phyloP scores from a whole-genome alignment of 2,888 invertebrate species.

The Gastrophysa polygoni region DNA sequence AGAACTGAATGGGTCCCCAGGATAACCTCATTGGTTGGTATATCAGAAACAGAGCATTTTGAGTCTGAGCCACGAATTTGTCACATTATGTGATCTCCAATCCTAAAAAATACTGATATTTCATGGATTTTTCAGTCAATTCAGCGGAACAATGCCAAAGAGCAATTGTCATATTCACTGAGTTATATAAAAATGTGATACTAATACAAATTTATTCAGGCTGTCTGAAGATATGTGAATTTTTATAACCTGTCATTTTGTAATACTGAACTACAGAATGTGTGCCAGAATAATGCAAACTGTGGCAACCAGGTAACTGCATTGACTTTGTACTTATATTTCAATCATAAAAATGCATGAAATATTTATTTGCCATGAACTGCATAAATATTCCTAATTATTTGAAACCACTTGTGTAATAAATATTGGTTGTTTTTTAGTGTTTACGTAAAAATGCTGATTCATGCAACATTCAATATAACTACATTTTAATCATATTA shows the following conservation, averaged over 20 bases:
- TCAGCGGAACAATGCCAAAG: not conserved
- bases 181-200: not conserved
- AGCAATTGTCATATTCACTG: not conserved
- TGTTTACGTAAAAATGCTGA: too few relatives aligned
- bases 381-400: constrained; percentile 1
- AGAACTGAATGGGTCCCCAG: too few relatives aligned
- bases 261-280: too few relatives aligned
- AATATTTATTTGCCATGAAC: not conserved
- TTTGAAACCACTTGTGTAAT: constrained; percentile 17
- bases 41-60: too few relatives aligned
- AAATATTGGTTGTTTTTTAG: constrained; percentile 26
- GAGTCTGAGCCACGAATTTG: too few relatives aligned
- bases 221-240: not conserved
- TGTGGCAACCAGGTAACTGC: too few relatives aligned
- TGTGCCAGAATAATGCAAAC: too few relatives aligned
- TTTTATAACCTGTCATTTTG: too few relatives aligned
- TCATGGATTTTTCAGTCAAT: not conserved
- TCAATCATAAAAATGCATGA: not conserved
- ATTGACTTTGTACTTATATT: not conserved
- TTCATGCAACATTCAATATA: too few relatives aligned
- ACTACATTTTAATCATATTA: too few relatives aligned
- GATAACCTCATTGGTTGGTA: too few relatives aligned
- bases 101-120: not conserved
- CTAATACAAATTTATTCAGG: not conserved
- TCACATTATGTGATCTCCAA: too few relatives aligned